These are phyloP conservation scores for Hirundichthys speculiger DNA, from an alignment of 2,113 vertebrate genomes.

Conservation along the genomic window DNA sequence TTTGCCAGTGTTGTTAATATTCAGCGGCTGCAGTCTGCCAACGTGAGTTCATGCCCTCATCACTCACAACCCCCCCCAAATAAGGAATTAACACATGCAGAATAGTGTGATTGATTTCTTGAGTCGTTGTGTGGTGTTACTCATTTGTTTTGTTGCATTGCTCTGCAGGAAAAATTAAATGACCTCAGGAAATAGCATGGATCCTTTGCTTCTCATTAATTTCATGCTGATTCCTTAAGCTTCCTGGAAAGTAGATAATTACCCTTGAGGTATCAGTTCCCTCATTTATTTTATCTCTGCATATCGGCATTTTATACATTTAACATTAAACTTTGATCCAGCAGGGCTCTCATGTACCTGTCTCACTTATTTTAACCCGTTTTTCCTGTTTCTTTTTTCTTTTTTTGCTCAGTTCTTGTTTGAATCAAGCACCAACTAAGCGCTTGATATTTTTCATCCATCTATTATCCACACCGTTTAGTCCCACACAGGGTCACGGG, in stretches of 20 bases:
- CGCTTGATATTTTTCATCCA: too few relatives aligned
- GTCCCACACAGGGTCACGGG: too few relatives aligned
- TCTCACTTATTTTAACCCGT: background rate
- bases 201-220: slow-evolving; percentile 19
- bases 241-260: slow-evolving; percentile 23
- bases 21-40: slow-evolving; percentile 52
- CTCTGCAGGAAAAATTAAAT: background rate
- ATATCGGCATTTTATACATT: background rate
- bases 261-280: slow-evolving; percentile 5
- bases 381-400: too few relatives aligned
- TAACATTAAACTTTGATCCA: slow-evolving; percentile 6
- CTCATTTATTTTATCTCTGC: too few relatives aligned
- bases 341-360: background rate
- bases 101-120: background rate
- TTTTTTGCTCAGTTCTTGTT: too few relatives aligned
- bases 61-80: slow-evolving; percentile 7
- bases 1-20: slow-evolving; percentile 50
- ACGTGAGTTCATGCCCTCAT: slow-evolving; percentile 42
- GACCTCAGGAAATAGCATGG: background rate
- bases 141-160: background rate
- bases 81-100: background rate
- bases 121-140: background rate
- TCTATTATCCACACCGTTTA: too few relatives aligned
- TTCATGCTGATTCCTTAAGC: slow-evolving; percentile 1
- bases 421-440: too few relatives aligned